These are phyloP conservation scores for Folsomia manolachei DNA, from an alignment of 2,888 invertebrate species.

Conservation along the genomic window DNA sequence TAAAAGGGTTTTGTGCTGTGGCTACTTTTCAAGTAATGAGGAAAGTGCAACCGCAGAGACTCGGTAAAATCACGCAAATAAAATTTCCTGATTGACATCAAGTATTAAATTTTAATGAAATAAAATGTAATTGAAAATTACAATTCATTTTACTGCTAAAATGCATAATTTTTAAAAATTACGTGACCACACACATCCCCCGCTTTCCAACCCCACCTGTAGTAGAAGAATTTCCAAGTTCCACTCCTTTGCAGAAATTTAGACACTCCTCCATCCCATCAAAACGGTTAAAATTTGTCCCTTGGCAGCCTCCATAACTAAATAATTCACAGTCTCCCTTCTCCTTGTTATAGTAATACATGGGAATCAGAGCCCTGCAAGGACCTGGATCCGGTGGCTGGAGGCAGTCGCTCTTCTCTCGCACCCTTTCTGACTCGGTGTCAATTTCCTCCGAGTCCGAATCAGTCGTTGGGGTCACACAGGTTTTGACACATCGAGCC, in stretches of 20 bases:
- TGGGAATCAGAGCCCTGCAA: slow-evolving; percentile 4
- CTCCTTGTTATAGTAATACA: neutral
- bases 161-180: no score
- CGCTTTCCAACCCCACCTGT: no score
- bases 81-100: no score
- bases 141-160: no score
- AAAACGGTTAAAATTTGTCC: neutral
- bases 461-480: neutral
- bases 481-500: neutral
- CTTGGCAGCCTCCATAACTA: slow-evolving; percentile 15
- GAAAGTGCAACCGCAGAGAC: no score
- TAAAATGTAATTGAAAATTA: no score
- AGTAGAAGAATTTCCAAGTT: no score
- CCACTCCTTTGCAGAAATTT: neutral
- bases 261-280: neutral
- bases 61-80: no score
- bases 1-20: no score
- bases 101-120: no score
- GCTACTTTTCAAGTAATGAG: no score
- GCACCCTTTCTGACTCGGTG: neutral
- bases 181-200: no score
- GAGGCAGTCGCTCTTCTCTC: neutral
- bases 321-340: neutral
- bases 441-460: neutral
- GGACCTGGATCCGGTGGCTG: slow-evolving; percentile 9